These are phyloP conservation scores for Drosophila baimaii DNA, from an alignment of 1,140 invertebrate genomes.

Conservation along the genomic window DNA sequence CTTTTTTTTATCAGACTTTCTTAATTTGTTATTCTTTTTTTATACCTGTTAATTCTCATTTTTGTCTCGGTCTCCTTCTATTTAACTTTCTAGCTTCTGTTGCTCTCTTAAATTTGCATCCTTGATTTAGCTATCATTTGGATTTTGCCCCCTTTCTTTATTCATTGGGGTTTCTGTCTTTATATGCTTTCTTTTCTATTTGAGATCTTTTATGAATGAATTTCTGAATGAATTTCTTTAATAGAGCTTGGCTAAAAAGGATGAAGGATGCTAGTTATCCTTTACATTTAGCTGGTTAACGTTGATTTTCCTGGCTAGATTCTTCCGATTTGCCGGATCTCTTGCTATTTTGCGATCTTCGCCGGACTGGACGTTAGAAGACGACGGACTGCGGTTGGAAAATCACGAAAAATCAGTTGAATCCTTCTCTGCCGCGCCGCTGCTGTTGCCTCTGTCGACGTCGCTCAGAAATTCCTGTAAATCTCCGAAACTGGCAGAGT, in stretches of 20 bases:
- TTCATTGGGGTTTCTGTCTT: background rate
- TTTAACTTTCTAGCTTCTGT: background rate
- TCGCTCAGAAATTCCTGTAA: constrained; percentile 18
- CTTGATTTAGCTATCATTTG: background rate
- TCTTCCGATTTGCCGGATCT: background rate
- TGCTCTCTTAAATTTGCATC: too few species aligned
- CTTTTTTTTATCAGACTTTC: too few species aligned
- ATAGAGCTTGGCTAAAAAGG: too few species aligned
- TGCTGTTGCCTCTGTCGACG: constrained; percentile 10
- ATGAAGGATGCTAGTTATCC: too few species aligned
- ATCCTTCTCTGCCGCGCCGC: constrained; percentile 1
- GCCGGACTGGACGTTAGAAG: constrained; percentile 6
- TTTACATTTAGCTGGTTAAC: too few species aligned
- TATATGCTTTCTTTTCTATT: background rate
- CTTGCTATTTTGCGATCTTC: constrained; percentile 15
- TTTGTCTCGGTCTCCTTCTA: too few species aligned
- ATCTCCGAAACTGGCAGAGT: constrained; percentile 11
- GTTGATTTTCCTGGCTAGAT: background rate
- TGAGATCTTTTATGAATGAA: too few species aligned
- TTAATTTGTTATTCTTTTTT: background rate
- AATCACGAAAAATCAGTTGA: constrained; percentile 46
- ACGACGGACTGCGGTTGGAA: constrained; percentile 37
- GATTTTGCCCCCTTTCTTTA: too few species aligned
- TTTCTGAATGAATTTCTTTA: too few species aligned
- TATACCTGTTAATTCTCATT: background rate